Percentiles rank a stretch among this genome's conserved stretches.
Conservation (phyloP, 1,140 invertebrate species). For the Metaphire vulgaris region DNA sequence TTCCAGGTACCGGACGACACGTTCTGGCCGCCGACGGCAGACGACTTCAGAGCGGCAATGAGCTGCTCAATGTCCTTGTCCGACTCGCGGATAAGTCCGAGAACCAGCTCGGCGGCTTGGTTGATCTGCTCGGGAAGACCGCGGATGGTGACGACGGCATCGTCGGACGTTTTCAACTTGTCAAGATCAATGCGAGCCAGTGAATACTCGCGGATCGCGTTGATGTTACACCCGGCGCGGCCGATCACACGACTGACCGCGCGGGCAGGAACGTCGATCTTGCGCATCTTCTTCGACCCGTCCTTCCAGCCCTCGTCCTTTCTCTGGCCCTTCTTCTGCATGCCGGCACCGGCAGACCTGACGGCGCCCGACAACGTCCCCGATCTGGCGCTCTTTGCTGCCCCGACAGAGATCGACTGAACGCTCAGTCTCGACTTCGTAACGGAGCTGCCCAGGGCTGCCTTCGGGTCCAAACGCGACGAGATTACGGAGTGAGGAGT, state of each 20-base stretch:
- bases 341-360: constrained; percentile 45
- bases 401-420: no score
- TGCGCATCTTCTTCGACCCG: constrained; percentile 67
- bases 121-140: constrained; percentile 83
- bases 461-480: background rate
- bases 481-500: background rate
- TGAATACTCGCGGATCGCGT: constrained; percentile 86
- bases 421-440: background rate
- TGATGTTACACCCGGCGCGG: constrained; percentile 92
- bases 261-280: constrained; percentile 69
- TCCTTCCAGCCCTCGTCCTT: constrained; percentile 95
- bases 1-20: background rate
- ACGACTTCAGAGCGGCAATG: constrained; percentile 60
- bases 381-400: constrained; percentile 26
- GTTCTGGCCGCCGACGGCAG: background rate
- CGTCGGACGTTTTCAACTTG: constrained; percentile 87
- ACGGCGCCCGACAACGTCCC: background rate
- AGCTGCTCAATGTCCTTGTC: constrained; percentile 83
- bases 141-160: constrained; percentile 88
- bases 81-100: constrained; percentile 80
- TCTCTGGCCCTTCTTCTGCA: constrained; percentile 63
- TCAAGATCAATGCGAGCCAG: constrained; percentile 96
- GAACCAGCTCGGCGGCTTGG: constrained; percentile 78
- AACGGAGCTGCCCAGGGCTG: background rate
- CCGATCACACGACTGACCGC: constrained; percentile 94